These are phyloP conservation scores for Amblyornis subalaris DNA, from an alignment of 2,113 vertebrate species.

Conservation along the genomic window DNA sequence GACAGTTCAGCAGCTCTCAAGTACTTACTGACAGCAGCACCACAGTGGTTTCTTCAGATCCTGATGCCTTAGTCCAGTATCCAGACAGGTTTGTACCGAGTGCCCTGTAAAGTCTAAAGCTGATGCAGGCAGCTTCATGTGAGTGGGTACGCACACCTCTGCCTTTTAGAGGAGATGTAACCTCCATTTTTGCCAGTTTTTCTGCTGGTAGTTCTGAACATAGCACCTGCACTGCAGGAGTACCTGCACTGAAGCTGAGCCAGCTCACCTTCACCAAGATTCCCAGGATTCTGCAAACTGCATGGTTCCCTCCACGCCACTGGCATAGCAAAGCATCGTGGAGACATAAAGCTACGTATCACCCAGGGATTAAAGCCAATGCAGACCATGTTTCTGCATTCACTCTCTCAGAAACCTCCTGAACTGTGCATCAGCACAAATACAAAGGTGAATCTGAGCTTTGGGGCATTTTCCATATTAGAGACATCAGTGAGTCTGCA, in stretches of 20 bases:
- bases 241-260: not conserved
- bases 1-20: not conserved
- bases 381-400: not conserved
- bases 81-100: not conserved
- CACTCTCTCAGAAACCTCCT: not conserved
- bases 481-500: rapidly evolving
- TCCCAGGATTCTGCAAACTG: not conserved
- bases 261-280: not conserved
- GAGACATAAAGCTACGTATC: not conserved
- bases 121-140: not conserved
- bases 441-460: not conserved
- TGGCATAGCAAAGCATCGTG: not conserved
- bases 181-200: not conserved
- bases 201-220: not conserved
- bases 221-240: not conserved
- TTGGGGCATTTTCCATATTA: not conserved
- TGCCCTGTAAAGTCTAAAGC: not conserved
- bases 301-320: not conserved
- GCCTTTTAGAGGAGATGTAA: not conserved
- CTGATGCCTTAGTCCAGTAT: not conserved
- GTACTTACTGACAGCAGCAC: not conserved
- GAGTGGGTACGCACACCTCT: not conserved
- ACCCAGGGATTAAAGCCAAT: not conserved
- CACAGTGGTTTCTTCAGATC: not conserved
- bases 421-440: not conserved